phyloP scores from a whole-genome alignment of 2,113 vertebrate genomes.

The Hystrix cristata region DNA sequence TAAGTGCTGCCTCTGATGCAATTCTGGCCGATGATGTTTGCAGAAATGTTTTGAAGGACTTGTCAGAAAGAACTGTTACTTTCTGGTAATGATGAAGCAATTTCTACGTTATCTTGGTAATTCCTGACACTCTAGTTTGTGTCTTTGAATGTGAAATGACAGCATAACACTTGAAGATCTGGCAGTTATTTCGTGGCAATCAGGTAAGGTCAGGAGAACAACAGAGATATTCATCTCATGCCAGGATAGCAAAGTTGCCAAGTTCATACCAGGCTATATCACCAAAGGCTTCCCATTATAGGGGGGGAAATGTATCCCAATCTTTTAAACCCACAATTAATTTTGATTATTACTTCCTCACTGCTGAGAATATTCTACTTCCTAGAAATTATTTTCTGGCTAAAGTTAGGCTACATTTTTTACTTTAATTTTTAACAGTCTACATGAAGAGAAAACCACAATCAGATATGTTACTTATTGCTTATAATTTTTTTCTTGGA shows the following conservation, averaged over 20 bases:
- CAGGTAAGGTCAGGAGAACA: not conserved
- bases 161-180: not conserved
- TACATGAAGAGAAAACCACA: not conserved
- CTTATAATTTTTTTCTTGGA: not conserved
- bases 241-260: not conserved
- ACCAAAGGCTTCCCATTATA: not conserved
- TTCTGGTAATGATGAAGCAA: not conserved
- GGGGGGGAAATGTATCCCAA: not conserved
- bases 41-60: not conserved
- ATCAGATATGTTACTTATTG: not conserved
- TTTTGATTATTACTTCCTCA: not conserved
- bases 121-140: not conserved
- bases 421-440: not conserved
- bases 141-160: not conserved
- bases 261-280: not conserved
- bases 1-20: not conserved
- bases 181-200: not conserved
- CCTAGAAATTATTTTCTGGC: not conserved
- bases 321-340: not conserved
- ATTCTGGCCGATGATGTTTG: not conserved
- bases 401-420: not conserved
- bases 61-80: not conserved
- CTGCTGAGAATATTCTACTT: not conserved
- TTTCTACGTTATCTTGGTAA: not conserved
- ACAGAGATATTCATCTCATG: no score